Base-by-base conservation (phyloP, 2,888 invertebrate species). In the Proisotoma minuta region DNA sequence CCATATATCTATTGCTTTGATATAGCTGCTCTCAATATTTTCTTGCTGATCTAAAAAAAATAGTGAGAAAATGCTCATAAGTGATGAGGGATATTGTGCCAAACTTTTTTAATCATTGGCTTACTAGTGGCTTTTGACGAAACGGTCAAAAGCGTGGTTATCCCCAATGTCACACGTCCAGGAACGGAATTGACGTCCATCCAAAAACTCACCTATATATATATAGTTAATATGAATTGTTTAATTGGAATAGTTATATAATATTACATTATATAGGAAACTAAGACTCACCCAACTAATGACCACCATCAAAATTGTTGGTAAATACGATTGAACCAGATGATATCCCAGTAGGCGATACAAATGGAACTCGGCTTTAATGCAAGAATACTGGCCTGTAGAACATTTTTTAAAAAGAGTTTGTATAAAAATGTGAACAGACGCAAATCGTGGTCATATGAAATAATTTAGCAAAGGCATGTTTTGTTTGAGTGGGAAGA, bases 161-260 rank as follows among this genome's bases (percentile, higher is more conserved):
- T 78, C 15, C 81, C 81, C 3, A 80, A 75, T 5, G 80, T 80
- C 23, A 81, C 81, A 12, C 81, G 71, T 8, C 80, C 81, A 1
- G 81, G 81, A 26, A 81, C 81, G 0, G 81, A 81, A 70, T 81
- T 81, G 5, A 81, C 81, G 70, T 81, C 81, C 77, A 81, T 78
- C 81, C 81, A 81, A 75, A 81, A 82, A n/a, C n/a, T n/a, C n/a
- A 81, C 64, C 82, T 82, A 82, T n/a, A n/a, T n/a, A n/a, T n/a
- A n/a, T n/a, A n/a, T n/a, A n/a, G n/a, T n/a, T n/a, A n/a, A n/a
- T n/a, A n/a, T n/a, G n/a, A n/a, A n/a, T n/a, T n/a, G n/a, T n/a
- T n/a, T n/a, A n/a, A n/a, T n/a, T n/a, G n/a, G n/a, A n/a, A n/a
- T n/a, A n/a, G n/a, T n/a, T n/a, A n/a, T n/a, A n/a, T n/a, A n/a